phyloP scores from a whole-genome alignment of 1,140 invertebrate genomes.

The Euschistus heros region DNA sequence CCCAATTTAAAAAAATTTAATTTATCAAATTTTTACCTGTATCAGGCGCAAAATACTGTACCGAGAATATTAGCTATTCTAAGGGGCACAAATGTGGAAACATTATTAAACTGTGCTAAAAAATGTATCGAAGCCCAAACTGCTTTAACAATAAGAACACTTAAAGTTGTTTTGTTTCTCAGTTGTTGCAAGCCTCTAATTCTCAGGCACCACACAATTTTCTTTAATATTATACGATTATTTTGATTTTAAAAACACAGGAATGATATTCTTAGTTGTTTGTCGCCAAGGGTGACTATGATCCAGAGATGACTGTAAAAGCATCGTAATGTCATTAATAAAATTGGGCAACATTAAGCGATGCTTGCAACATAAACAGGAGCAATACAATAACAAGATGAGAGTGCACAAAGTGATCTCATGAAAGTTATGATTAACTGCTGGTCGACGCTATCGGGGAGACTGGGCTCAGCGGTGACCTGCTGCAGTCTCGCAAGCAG shows the following conservation, averaged over 20 bases:
- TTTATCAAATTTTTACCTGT: conserved; percentile 18
- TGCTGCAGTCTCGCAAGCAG: conserved; percentile 66
- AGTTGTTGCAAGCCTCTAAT: no score
- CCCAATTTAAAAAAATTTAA: conserved; percentile 25
- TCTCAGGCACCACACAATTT: no score
- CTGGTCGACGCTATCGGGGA: conserved; percentile 77
- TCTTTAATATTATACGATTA: no score
- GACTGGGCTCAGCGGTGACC: conserved; percentile 70
- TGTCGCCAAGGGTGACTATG: no score
- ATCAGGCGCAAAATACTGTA: conserved; percentile 20
- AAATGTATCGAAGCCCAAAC: conserved; percentile 6
- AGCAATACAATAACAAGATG: conserved; percentile 12
- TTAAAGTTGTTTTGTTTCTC: not conserved
- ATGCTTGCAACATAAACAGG: conserved; percentile 21
- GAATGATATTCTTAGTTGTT: no score
- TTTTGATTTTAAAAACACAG: no score
- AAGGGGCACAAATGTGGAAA: conserved; percentile 13
- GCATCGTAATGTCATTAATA: conserved; percentile 1
- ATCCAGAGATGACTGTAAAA: not conserved
- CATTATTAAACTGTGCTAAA: conserved; percentile 4
- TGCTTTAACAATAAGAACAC: conserved; percentile 9
- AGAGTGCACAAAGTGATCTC: conserved; percentile 21
- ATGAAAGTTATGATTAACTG: conserved; percentile 49
- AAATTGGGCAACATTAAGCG: conserved; percentile 21
- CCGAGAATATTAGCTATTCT: conserved; percentile 23